Conservation (phyloP, 92 coral and sea anemone species). For the Epizoanthus illoricatus region DNA sequence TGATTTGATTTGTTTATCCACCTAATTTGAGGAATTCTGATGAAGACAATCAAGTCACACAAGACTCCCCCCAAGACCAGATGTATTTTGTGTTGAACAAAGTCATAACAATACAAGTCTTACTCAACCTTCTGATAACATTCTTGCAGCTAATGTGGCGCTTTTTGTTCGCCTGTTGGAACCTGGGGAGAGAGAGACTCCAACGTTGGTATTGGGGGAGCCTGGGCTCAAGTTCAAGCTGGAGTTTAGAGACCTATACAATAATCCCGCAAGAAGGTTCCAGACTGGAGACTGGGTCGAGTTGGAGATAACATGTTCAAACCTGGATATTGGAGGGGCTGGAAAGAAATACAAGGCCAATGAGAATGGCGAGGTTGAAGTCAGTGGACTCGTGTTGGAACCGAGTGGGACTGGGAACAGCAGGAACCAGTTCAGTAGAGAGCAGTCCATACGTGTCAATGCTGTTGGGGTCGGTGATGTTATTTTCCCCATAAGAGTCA, state of each 20-base stretch:
- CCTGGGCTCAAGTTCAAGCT: conserved; percentile 70
- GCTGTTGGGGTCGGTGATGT: conserved; percentile 69
- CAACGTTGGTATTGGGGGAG: conserved; percentile 67
- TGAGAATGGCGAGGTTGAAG: conserved; percentile 71
- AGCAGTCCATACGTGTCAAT: conserved; percentile 59
- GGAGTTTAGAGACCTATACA: conserved; percentile 58
- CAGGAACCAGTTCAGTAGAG: conserved; percentile 58
- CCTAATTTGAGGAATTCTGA: no score
- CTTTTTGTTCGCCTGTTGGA: conserved; percentile 60
- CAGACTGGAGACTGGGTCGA: conserved; percentile 65
- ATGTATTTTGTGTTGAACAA: no score
- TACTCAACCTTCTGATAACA: no score
- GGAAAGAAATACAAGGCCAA: conserved; percentile 65
- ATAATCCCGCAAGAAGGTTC: conserved; percentile 66
- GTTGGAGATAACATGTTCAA: conserved; percentile 60
- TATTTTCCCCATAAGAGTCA: conserved; percentile 65
- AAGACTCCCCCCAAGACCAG: no score
- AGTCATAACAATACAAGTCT: no score
- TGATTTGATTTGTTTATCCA: no score
- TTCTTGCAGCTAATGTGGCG: conserved; percentile 62
- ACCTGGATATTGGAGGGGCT: conserved; percentile 61
- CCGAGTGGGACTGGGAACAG: conserved; percentile 51
- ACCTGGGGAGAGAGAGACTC: conserved; percentile 69
- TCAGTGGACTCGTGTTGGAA: conserved; percentile 65
- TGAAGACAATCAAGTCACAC: no score